Evolutionary conservation across 2,888 invertebrate species (phyloP), one percentile per base, ranked within the genome.

Genomic region (Caenorhabditis zanzibari): DNA sequence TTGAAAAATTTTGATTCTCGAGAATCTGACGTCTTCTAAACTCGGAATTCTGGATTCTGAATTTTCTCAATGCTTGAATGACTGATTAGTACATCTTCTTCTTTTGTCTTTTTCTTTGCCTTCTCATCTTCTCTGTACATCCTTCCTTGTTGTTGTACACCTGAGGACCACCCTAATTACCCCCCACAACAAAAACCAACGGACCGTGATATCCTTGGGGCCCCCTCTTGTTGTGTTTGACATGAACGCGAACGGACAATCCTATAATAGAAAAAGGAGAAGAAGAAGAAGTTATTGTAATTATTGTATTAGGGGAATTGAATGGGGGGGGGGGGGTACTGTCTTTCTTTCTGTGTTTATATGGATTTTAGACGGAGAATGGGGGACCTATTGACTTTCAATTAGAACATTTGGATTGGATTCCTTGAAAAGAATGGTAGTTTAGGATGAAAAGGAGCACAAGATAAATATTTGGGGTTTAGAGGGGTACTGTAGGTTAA

Each of bases 131-230:
- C 6, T 22, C 24, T 7, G 32, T n/a, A n/a, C n/a, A n/a, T n/a
- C n/a, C n/a, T n/a, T n/a, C n/a, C n/a, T n/a, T n/a, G n/a, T n/a
- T n/a, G n/a, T n/a, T 10, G 38, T 38, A 38, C 38, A 38, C 38
- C 38, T 38, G 38, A 38, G 2, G 38, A 12, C 26, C 12, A 24
- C 54, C 4, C 22, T 38, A 38, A 56, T 44, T 41, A 22, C 47
- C 49, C 64, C 41, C 16, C 7, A 32, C 0, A 24, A n/a, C n/a
- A 66, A 56, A 68, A 76, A 24, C 54, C 71, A 77, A n/a, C 71
- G 77, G 71, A 77, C 69, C 77, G 77, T 77, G 71, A 77, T 61
- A 54, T 24, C 26, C 24, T 52, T 52, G 19, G 52, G 19, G n/a
- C 44, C 44, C 14, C 7, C 2, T 14, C 1, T 5, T n/a, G 44